Evolutionary conservation across 2,797 vertebrate genomes (phyloP).

Genomic region (Lacerta agilis): DNA sequence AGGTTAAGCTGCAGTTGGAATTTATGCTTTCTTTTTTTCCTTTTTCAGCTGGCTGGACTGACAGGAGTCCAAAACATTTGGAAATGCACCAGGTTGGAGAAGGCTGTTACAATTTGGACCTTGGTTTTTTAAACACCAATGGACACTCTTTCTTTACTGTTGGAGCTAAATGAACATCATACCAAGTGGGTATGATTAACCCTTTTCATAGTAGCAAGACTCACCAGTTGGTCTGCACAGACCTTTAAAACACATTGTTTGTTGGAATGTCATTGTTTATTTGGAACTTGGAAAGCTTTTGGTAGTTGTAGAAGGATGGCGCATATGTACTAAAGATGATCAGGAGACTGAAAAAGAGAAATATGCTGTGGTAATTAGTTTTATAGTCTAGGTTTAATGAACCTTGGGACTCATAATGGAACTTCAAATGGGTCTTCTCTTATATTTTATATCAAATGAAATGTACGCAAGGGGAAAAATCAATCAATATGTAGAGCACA

Average conservation of each 20-base stretch:
- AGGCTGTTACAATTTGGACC: too few relatives aligned
- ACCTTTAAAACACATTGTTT: neutral
- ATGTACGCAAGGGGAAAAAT: neutral
- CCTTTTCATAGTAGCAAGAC: too few relatives aligned
- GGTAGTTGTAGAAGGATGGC: neutral
- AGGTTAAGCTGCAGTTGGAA: too few relatives aligned
- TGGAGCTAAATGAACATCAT: too few relatives aligned
- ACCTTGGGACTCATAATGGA: fast-evolving
- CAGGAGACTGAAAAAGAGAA: neutral
- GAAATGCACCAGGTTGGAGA: too few relatives aligned
- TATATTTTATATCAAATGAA: neutral
- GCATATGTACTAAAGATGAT: neutral
- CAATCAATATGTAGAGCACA: neutral
- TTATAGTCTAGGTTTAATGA: neutral
- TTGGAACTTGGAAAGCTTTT: neutral
- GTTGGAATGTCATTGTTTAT: neutral
- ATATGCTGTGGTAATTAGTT: neutral
- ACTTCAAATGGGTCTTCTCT: neutral
- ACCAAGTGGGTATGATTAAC: too few relatives aligned
- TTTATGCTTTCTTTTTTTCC: too few relatives aligned
- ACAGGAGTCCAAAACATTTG: too few relatives aligned
- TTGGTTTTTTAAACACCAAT: too few relatives aligned
- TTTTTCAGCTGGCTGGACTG: too few relatives aligned
- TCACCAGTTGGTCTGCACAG: neutral
- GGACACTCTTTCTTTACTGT: too few relatives aligned